A percentile compares a stretch with the other conserved stretches of the same genome.
Evolutionary conservation across 2,888 invertebrate genomes (phyloP).

Genomic region (Nysson spinosus): DNA sequence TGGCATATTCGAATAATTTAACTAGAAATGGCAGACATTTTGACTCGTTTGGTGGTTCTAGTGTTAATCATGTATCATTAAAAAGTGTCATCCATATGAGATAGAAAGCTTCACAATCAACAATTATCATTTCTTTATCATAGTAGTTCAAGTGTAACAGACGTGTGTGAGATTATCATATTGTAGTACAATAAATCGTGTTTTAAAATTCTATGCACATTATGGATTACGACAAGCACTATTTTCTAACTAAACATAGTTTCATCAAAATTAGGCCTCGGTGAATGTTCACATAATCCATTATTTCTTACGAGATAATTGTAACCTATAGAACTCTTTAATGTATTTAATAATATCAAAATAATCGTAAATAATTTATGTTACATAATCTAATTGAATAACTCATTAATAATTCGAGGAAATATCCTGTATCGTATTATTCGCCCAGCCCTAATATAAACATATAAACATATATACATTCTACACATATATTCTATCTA

Average conservation of each 20-base stretch:
- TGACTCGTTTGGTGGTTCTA: no score
- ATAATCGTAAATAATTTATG: background rate
- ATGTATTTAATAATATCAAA: no score
- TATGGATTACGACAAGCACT: slow-evolving; percentile 12
- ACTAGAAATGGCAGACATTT: no score
- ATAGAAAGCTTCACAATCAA: no score
- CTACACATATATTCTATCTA: no score
- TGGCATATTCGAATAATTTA: no score
- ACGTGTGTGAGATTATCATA: no score
- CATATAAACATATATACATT: background rate
- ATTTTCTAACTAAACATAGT: slow-evolving; percentile 8
- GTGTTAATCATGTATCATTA: no score
- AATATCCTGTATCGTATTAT: slow-evolving; percentile 1
- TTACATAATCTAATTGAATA: background rate
- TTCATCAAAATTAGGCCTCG: slow-evolving; percentile 28
- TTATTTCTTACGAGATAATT: no score
- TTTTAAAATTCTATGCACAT: slow-evolving; percentile 17
- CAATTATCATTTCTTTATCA: no score
- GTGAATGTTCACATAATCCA: slow-evolving; percentile 19
- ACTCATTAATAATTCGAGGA: background rate
- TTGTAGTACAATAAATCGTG: background rate
- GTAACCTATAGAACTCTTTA: background rate
- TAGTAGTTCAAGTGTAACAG: no score
- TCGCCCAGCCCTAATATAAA: slow-evolving; percentile 45
- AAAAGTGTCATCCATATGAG: no score